Conservation (phyloP, 2,797 vertebrate species). For the Zalophus californianus region DNA sequence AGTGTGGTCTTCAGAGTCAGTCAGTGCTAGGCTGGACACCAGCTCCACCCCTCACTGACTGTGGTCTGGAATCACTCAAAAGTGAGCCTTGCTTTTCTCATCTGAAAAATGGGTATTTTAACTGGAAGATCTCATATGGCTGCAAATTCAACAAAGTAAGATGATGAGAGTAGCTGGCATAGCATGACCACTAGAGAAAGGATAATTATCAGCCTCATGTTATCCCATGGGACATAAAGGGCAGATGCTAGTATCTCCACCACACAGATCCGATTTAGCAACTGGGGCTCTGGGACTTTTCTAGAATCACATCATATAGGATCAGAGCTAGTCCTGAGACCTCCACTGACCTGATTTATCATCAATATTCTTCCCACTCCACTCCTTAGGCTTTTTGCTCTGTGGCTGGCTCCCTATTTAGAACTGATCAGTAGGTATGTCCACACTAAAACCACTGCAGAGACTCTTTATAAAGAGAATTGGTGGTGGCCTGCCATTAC, state of each 20-base stretch:
- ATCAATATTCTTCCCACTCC: neutral
- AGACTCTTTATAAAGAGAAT: neutral
- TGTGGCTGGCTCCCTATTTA: neutral
- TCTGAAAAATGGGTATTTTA: neutral
- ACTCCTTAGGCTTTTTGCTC: neutral
- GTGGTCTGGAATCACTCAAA: neutral
- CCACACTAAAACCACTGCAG: neutral
- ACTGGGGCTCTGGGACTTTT: neutral
- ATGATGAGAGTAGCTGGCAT: accelerated
- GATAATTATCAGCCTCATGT: accelerated
- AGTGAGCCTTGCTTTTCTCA: neutral
- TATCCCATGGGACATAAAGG: neutral
- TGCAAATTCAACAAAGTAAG: neutral
- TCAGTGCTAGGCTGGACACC: no score
- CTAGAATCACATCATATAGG: neutral
- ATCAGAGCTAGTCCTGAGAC: neutral
- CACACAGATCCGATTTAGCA: neutral
- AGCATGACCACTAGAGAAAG: neutral
- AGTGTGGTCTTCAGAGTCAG: neutral
- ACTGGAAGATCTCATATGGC: accelerated
- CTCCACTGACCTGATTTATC: neutral
- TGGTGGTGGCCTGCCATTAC: neutral
- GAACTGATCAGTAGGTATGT: no score
- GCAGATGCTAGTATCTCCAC: neutral
- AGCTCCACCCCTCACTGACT: neutral